Conservation (phyloP, 2,113 vertebrate genomes). For the Sapayoa aenigma region DNA sequence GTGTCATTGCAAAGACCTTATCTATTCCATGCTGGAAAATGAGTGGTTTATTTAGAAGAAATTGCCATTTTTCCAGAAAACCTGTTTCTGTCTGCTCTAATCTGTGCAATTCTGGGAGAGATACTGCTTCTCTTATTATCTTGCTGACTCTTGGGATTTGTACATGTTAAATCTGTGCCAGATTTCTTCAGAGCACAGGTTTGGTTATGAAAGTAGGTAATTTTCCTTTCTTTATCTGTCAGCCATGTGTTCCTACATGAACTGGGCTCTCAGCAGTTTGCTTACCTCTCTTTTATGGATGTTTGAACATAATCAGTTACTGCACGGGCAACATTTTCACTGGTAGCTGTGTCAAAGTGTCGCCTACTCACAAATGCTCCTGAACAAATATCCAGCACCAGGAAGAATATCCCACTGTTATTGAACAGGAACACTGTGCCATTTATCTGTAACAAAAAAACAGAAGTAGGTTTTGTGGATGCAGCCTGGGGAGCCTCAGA, state of each 20-base stretch:
- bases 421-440: constrained; percentile 3
- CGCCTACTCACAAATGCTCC: neutral
- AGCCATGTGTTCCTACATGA: neutral
- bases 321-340: neutral
- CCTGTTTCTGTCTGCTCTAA: neutral
- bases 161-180: neutral
- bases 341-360: constrained; percentile 21
- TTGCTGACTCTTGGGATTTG: neutral
- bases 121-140: neutral
- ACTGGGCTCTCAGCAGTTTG: neutral
- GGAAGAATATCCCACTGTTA: neutral
- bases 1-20: neutral
- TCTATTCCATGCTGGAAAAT: neutral
- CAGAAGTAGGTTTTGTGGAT: neutral
- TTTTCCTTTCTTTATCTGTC: neutral
- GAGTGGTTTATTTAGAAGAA: neutral
- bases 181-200: neutral
- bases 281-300: constrained; percentile 60
- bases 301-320: constrained; percentile 30
- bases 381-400: constrained; percentile 43
- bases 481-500: neutral
- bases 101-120: neutral
- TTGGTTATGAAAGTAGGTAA: neutral
- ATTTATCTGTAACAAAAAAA: constrained; percentile 47
- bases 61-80: neutral